These are phyloP conservation scores for Trissolcus japonicus DNA, from an alignment of 2,888 invertebrate genomes.

Conservation along the genomic window DNA sequence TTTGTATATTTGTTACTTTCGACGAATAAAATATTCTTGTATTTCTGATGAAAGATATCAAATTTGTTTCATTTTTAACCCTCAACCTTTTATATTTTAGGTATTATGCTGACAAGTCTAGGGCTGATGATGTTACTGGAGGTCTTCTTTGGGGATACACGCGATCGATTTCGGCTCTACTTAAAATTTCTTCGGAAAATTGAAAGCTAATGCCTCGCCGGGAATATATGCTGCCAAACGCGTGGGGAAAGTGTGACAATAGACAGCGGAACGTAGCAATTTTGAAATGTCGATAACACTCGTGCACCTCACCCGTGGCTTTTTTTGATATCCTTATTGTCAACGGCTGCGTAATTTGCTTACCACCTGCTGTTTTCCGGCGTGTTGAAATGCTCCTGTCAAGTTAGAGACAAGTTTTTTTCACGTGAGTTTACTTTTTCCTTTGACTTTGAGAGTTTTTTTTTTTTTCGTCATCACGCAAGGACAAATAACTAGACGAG, in stretches of 20 bases:
- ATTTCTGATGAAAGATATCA: constrained; percentile 67
- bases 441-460: not conserved
- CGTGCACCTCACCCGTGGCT: constrained; percentile 58
- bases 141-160: constrained; percentile 8
- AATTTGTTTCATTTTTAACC: constrained; percentile 5
- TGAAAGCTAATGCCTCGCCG: constrained; percentile 29
- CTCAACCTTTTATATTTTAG: not conserved
- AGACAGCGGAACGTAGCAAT: constrained; percentile 70
- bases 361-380: constrained; percentile 55
- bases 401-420: constrained; percentile 31
- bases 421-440: constrained; percentile 25
- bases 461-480: not conserved
- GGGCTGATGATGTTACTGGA: constrained; percentile 11
- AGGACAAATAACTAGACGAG: constrained; percentile 2
- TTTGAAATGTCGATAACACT: constrained; percentile 72
- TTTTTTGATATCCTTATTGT: constrained; percentile 30
- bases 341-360: constrained; percentile 59
- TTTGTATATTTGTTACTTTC: constrained; percentile 77
- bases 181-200: constrained; percentile 35
- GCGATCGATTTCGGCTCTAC: constrained; percentile 25
- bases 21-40: constrained; percentile 77
- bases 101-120: not conserved
- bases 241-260: constrained; percentile 65
- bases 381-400: constrained; percentile 49
- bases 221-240: constrained; percentile 19